Percentiles rank a stretch among this genome's conserved stretches.
phyloP scores from a whole-genome alignment of 2,113 vertebrate genomes.

The Myotis yumanensis region DNA sequence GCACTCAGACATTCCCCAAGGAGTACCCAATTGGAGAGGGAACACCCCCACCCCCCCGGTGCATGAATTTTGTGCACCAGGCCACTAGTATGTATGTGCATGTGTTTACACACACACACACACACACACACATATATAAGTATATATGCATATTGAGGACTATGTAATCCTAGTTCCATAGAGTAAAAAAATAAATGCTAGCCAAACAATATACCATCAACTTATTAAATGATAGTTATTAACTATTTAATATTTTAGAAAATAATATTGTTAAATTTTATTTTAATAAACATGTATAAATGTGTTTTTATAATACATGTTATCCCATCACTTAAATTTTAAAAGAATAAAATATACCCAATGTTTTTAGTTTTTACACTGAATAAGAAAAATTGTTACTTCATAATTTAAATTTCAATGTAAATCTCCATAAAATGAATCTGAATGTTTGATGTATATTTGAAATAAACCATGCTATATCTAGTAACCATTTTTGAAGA shows the following conservation, averaged over 20 bases:
- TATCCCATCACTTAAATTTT: neutral
- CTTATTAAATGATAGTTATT: neutral
- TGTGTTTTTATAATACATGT: neutral
- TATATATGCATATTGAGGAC: neutral
- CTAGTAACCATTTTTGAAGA: neutral
- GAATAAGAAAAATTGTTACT: neutral
- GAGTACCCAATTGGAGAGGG: no score
- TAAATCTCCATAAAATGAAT: neutral
- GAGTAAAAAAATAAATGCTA: neutral
- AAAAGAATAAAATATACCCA: neutral
- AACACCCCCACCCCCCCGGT: no score
- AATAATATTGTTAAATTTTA: neutral
- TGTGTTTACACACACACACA: no score
- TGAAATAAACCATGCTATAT: neutral
- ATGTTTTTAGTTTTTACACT: neutral
- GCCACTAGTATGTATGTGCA: neutral
- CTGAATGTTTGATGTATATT: neutral
- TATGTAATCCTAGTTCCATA: neutral
- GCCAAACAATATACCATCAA: neutral
- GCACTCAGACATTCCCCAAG: no score
- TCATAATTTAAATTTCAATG: neutral
- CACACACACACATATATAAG: no score
- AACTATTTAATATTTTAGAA: neutral
- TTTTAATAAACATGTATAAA: neutral
- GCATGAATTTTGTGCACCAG: no score